Base-by-base conservation (phyloP, 2,888 invertebrate genomes). In the Stenoptilia bipunctidactyla region DNA sequence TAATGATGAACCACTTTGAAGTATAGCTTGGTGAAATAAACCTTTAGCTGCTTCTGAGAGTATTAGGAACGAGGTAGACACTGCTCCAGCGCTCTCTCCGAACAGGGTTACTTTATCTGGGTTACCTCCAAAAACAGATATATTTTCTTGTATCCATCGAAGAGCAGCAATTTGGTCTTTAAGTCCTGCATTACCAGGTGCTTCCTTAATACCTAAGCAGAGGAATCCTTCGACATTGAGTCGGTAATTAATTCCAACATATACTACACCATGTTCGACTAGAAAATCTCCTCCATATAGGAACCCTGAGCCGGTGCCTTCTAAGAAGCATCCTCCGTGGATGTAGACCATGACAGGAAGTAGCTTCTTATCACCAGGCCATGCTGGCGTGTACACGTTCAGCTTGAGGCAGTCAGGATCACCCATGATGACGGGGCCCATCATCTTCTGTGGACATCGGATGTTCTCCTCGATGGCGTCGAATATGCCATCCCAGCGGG, bases 331-430 rank as follows among this genome's bases (percentile, higher is more conserved):
- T 42, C 82, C 82, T 4, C 82, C 82, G 20, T 82, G 82, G 1
- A 82, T 61, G 41, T 60, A 79, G 2, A 72, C 59, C 80, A 82
- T 80, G 8, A 80, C 76, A 0, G 80, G 73, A 12, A 74, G 51
- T 4, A 49, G 53, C 2, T 52, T 48, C 2, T 46, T 43, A 0
- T 49, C 30, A 1, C 39, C 13, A 0, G 52, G 43, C 13, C 61
- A 50, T 1, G 63, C 33, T 1, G 82, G 77, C 0, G 70, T 67
- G 45, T 61, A 68, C 0, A 83, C 60, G 30, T 82, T 77, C 2
- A 80, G 55, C 2, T 49, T 53, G 3, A 79, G 53, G 40, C 82
- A 82, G 37, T 79, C 54, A 35, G 56, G 50, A 43, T 53, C 56
- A 1, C 80, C 80, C 0, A 60, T 45, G 2, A 56, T 15, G 14